phyloP scores from a whole-genome alignment of 2,888 invertebrate species.

The Andrena bucephala region DNA sequence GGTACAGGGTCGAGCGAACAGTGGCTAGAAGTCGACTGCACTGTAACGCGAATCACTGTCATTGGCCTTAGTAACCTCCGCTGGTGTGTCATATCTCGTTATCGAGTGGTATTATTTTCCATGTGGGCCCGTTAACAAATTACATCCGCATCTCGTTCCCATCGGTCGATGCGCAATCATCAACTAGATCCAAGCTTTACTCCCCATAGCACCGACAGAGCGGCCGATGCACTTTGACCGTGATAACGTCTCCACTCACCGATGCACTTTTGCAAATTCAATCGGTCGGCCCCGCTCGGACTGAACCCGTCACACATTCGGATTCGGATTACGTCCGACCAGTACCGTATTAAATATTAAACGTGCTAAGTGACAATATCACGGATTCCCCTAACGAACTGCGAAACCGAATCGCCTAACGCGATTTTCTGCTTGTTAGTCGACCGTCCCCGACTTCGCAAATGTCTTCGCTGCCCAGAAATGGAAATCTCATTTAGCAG shows the following conservation, averaged over 20 bases:
- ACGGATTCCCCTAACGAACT: neutral
- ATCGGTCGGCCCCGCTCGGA: neutral
- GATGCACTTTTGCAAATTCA: conserved; percentile 27
- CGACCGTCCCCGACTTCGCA: neutral
- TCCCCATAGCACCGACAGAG: conserved; percentile 9
- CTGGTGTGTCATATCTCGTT: conserved; percentile 50
- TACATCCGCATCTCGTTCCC: conserved; percentile 76
- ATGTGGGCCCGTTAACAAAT: conserved; percentile 70
- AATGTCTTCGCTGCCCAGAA: conserved; percentile 20
- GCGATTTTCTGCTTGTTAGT: neutral
- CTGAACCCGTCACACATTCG: neutral
- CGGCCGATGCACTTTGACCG: conserved; percentile 49
- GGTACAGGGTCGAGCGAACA: neutral
- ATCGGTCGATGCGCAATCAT: conserved; percentile 60
- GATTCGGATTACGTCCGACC: neutral
- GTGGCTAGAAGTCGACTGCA: neutral
- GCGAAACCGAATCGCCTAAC: neutral
- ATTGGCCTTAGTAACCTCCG: conserved; percentile 66
- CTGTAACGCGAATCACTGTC: conserved; percentile 45
- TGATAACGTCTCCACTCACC: conserved; percentile 18
- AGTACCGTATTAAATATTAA: too few species aligned
- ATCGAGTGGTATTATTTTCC: conserved; percentile 66
- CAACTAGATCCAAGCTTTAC: conserved; percentile 50
- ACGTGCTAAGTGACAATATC: conserved; percentile 4
- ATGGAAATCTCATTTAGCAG: conserved; percentile 27